These are phyloP conservation scores for Lota lota DNA, from an alignment of 2,113 vertebrate genomes.

Conservation along the genomic window DNA sequence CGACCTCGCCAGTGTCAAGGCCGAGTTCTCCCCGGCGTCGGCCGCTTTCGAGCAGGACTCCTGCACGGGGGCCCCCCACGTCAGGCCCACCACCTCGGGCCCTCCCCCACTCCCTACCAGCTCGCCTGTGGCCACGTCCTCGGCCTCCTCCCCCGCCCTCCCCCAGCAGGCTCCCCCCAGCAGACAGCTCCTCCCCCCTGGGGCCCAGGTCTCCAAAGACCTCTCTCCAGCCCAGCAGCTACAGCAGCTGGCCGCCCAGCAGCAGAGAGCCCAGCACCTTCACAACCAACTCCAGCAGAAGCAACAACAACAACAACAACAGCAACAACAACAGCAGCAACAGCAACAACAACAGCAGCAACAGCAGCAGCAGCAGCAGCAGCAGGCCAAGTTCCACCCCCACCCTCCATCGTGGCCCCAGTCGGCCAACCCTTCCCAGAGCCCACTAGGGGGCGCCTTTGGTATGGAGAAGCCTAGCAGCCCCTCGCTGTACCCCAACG, in stretches of 20 bases:
- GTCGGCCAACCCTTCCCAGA: constrained; percentile 77
- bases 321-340: constrained; percentile 69
- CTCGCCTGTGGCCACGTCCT: constrained; percentile 73
- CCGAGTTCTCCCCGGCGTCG: constrained; percentile 83
- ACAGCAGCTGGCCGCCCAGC: constrained; percentile 80
- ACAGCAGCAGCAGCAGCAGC: constrained; percentile 86
- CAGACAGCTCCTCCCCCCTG: constrained; percentile 67
- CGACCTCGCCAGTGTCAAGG: constrained; percentile 83
- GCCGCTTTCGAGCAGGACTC: constrained; percentile 85
- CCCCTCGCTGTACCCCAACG: constrained; percentile 84
- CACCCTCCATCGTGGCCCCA: constrained; percentile 84
- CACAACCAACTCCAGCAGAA: constrained; percentile 90
- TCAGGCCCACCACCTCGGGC: constrained; percentile 82
- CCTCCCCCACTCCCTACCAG: constrained; percentile 78
- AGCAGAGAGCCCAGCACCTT: constrained; percentile 89
- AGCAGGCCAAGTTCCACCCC: constrained; percentile 67
- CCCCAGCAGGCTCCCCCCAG: constrained; percentile 75
- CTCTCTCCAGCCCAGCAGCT: constrained; percentile 85
- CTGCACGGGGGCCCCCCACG: constrained; percentile 82
- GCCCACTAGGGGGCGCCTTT: constrained; percentile 78
- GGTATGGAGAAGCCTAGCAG: constrained; percentile 87
- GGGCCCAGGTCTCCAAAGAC: constrained; percentile 68
- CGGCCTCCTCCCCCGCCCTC: constrained; percentile 76
- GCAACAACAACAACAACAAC: neutral
- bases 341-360: constrained; percentile 87